phyloP scores from a whole-genome alignment of 2,888 invertebrate species.

The Cephus pulcher region DNA sequence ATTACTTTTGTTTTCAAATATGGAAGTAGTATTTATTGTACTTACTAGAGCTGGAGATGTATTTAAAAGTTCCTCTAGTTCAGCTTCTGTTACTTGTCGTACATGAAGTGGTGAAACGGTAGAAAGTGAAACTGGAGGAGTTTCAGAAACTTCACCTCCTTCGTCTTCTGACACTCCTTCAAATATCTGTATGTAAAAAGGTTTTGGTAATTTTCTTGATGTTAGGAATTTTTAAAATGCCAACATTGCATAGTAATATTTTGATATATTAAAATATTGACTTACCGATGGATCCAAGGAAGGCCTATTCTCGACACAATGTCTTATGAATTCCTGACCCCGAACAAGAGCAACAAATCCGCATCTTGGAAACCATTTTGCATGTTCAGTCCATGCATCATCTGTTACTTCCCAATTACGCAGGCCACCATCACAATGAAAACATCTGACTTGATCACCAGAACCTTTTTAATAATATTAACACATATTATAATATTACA shows the following conservation, averaged over 20 bases:
- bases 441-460: slow-evolving; percentile 87
- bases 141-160: slow-evolving; percentile 31
- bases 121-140: slow-evolving; percentile 32
- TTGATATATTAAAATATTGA: slow-evolving; percentile 7
- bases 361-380: slow-evolving; percentile 92
- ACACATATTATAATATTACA: background rate
- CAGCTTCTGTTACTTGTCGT: slow-evolving; percentile 50
- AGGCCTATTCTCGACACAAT: slow-evolving; percentile 53
- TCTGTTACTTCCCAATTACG: slow-evolving; percentile 91
- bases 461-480: slow-evolving; percentile 65
- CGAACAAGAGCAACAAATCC: slow-evolving; percentile 85
- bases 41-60: slow-evolving; percentile 56
- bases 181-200: slow-evolving; percentile 39
- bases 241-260: background rate
- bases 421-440: slow-evolving; percentile 94
- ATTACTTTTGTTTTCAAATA: background rate
- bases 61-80: slow-evolving; percentile 55
- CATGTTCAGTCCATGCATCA: slow-evolving; percentile 95
- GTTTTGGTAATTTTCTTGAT: background rate
- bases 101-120: slow-evolving; percentile 27
- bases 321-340: slow-evolving; percentile 81
- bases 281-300: slow-evolving; percentile 52
- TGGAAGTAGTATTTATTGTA: background rate
- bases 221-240: slow-evolving; percentile 3
- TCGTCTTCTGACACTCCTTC: slow-evolving; percentile 40